These are phyloP conservation scores for Chaetoderma sp. DNA, from an alignment of 2,888 invertebrate genomes.

Conservation along the genomic window DNA sequence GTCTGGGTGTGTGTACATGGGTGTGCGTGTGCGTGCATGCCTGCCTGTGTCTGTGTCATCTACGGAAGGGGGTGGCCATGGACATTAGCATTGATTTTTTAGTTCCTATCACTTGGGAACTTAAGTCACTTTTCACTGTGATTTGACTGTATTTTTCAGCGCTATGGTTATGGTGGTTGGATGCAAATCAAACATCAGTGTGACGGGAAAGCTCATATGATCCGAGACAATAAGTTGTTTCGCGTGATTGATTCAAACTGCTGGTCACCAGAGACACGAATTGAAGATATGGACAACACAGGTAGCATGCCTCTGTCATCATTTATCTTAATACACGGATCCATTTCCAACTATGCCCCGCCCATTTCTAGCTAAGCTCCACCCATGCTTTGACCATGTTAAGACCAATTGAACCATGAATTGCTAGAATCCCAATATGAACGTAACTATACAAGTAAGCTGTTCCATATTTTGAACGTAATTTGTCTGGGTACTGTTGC, in stretches of 20 bases:
- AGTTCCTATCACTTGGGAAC: not conserved
- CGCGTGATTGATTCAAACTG: constrained; percentile 73
- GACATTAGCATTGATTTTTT: not conserved
- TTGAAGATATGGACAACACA: constrained; percentile 72
- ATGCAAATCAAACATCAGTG: constrained; percentile 69
- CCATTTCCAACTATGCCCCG: too few relatives aligned
- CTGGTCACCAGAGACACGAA: constrained; percentile 70
- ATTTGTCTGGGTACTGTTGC: too few relatives aligned
- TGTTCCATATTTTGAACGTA: too few relatives aligned
- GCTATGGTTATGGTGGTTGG: constrained; percentile 74
- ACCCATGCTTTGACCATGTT: too few relatives aligned
- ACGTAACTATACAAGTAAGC: too few relatives aligned
- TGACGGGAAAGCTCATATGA: constrained; percentile 68
- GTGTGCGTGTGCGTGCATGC: too few relatives aligned
- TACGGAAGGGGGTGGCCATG: too few relatives aligned
- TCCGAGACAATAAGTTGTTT: constrained; percentile 72
- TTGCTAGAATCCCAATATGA: too few relatives aligned
- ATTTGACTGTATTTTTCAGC: constrained; percentile 44
- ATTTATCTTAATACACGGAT: not conserved
- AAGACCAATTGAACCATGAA: too few relatives aligned
- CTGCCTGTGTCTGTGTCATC: too few relatives aligned
- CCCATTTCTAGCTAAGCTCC: too few relatives aligned
- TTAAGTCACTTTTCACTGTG: not conserved
- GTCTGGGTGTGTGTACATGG: too few relatives aligned
- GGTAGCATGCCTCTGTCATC: constrained; percentile 43